phyloP scores from a whole-genome alignment of 1,140 invertebrate genomes.

The Megalonaias nervosa region DNA sequence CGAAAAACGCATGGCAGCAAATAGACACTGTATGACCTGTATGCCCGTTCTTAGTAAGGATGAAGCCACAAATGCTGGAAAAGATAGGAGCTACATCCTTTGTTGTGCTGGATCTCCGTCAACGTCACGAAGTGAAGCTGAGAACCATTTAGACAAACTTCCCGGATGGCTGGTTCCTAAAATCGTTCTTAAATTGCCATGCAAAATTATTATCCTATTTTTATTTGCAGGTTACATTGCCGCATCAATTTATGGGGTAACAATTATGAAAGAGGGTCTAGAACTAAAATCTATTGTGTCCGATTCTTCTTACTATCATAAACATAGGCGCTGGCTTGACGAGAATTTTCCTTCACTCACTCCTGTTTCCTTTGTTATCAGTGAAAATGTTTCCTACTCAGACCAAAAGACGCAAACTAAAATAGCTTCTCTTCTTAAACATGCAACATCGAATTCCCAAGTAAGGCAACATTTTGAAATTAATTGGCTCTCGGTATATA shows the following conservation, averaged over 20 bases:
- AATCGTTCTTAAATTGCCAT: conserved; percentile 5
- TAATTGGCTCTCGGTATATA: conserved; percentile 30
- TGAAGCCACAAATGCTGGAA: conserved; percentile 6
- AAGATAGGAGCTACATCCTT: background rate
- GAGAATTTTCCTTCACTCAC: conserved; percentile 15
- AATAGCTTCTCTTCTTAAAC: background rate
- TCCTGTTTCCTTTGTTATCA: conserved; percentile 2
- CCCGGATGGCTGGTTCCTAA: conserved; percentile 29
- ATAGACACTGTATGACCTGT: conserved; percentile 43
- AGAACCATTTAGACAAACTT: conserved; percentile 32
- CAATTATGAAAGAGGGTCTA: conserved; percentile 30
- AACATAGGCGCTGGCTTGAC: conserved; percentile 7
- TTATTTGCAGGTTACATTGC: conserved; percentile 24
- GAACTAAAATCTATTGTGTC: conserved; percentile 14
- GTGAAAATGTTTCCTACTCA: conserved; percentile 1
- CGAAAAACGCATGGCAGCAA: conserved; percentile 22
- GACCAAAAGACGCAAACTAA: background rate
- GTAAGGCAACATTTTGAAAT: conserved; percentile 12
- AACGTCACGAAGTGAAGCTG: conserved; percentile 17
- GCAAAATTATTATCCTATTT: conserved; percentile 29
- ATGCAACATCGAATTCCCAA: background rate
- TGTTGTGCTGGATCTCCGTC: conserved; percentile 32
- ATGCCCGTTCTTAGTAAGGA: background rate
- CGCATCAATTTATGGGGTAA: conserved; percentile 22
- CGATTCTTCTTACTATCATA: conserved; percentile 26